A percentile compares a stretch with the other conserved stretches of the same genome.
phyloP scores from a whole-genome alignment of 2,888 invertebrate species.

The Limnephilus lunatus region DNA sequence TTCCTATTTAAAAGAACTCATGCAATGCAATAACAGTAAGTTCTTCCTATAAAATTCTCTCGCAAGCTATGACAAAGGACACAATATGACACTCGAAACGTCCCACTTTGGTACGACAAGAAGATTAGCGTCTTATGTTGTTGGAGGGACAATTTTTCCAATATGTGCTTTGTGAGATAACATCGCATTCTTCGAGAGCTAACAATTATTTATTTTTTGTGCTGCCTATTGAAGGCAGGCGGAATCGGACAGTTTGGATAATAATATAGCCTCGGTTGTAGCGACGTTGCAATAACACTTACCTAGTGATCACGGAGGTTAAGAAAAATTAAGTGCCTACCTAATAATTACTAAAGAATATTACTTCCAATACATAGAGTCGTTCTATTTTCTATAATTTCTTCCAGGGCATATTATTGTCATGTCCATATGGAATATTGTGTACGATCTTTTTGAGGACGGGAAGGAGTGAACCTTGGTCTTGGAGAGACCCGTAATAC shows the following conservation, averaged over 20 bases:
- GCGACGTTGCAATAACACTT: not conserved
- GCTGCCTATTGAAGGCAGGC: not conserved
- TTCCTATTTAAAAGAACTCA: not conserved
- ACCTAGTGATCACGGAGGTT: not conserved
- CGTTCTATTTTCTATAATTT: too few species aligned
- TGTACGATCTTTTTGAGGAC: too few species aligned
- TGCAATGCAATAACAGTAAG: not conserved
- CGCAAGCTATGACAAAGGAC: constrained; percentile 8
- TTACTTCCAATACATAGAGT: too few species aligned
- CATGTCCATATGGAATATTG: too few species aligned
- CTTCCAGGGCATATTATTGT: too few species aligned
- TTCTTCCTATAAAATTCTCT: not conserved
- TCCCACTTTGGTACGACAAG: constrained; percentile 33
- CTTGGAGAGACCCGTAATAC: too few species aligned
- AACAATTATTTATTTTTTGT: constrained; percentile 28
- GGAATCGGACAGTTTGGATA: not conserved
- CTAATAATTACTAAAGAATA: not conserved
- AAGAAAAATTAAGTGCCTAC: not conserved
- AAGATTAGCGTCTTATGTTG: constrained; percentile 28
- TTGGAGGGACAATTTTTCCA: constrained; percentile 4
- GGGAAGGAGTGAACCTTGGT: too few species aligned
- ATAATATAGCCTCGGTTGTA: not conserved
- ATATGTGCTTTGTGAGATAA: constrained; percentile 38
- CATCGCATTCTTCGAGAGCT: constrained; percentile 22
- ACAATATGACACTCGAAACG: constrained; percentile 42